A percentile compares a stretch with the other conserved stretches of the same genome.
phyloP scores from a whole-genome alignment of 2,888 invertebrate species.

The Panzeria rudis region DNA sequence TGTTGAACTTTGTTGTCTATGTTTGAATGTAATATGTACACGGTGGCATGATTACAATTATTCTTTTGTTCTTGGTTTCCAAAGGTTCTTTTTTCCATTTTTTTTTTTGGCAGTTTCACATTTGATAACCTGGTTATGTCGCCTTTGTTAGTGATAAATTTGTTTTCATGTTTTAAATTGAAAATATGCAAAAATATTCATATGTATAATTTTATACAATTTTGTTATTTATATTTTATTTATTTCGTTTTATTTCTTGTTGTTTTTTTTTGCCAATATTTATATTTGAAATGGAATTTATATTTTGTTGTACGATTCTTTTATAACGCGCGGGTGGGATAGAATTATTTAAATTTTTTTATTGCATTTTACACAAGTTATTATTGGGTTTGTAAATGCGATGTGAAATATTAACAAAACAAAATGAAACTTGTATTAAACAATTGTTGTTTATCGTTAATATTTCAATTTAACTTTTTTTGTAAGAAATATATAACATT shows the following conservation, averaged over 20 bases:
- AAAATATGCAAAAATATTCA: constrained; percentile 67
- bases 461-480: constrained; percentile 37
- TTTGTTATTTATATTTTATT: constrained; percentile 48
- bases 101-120: constrained; percentile 46
- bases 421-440: constrained; percentile 31
- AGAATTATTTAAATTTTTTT: constrained; percentile 1
- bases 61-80: constrained; percentile 60
- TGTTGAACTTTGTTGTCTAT: constrained; percentile 54
- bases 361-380: constrained; percentile 37
- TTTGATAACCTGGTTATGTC: constrained; percentile 69
- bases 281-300: constrained; percentile 46
- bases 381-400: constrained; percentile 39
- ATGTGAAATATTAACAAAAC: constrained; percentile 34
- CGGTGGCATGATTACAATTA: constrained; percentile 59
- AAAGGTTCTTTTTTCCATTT: constrained; percentile 30
- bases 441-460: constrained; percentile 55
- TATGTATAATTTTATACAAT: constrained; percentile 50
- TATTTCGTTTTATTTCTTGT: constrained; percentile 7
- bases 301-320: constrained; percentile 17
- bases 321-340: neutral
- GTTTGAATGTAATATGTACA: neutral
- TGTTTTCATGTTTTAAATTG: constrained; percentile 67
- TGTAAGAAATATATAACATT: neutral
- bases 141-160: constrained; percentile 69
- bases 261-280: neutral